Base-by-base conservation (phyloP, 2,797 vertebrate genomes). In the Buphagus erythrorhynchus region DNA sequence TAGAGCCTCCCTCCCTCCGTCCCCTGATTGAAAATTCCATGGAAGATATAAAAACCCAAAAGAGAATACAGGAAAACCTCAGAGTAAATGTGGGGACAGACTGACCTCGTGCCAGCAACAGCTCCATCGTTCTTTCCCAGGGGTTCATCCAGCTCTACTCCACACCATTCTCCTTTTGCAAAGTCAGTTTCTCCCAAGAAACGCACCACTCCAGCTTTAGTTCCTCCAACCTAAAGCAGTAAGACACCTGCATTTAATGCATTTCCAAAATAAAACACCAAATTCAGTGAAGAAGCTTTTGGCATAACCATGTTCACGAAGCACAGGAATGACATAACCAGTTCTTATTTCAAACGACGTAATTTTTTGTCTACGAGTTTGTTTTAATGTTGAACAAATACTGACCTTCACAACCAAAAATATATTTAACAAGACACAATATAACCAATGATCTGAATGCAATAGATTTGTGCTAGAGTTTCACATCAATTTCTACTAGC, bases 101-200 rank as follows among this genome's bases (percentile, higher is more conserved):
- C 92, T 40, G 94, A 99, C 99, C 99, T 98, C 4, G 99, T 98
- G 67, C 99, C 99, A 5, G 99, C 98, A 73, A 99, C 99, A 0
- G 99, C 99, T 26, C 99, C 99, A 26, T 99, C 99, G 0, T 99
- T 99, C 97, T 99, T 99, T 21, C 99, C 99, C 5, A 99, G 98
- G 2, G 98, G 97, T 31, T 99, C 99, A 6, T 99, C 99, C 88
- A 99, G 97, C 80, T 99, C 99, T 12, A 99, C 99, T 19, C 99
- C 99, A 11, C 99, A 99, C 99, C 99, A 99, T 42, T 99, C 99
- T 14, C 99, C 99, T 97, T 99, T 99, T 38, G 99, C 99, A 95
- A 99, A 99, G 97, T 99, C 99, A 0, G 99, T 99, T 97, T 99
- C 99, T 38, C 99, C 99, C 40, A 99, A 96, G 86, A 99, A 99